These are phyloP conservation scores for Gnathonemus longibarbis DNA, from an alignment of 2,113 vertebrate species.

Conservation along the genomic window DNA sequence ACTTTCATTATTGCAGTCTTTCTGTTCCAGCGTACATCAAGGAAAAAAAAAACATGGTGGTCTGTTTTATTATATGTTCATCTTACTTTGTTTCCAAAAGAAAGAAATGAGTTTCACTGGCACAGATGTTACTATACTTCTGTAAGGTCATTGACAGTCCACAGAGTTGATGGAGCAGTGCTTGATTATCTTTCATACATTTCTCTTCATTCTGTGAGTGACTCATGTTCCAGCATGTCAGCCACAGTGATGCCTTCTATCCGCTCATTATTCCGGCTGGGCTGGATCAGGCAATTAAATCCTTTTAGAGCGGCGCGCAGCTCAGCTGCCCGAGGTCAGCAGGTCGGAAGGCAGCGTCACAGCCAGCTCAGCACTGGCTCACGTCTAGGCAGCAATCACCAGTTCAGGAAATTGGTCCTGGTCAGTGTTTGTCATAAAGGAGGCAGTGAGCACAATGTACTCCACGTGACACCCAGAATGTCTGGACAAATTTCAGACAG, in stretches of 20 bases:
- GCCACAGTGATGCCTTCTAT: neutral
- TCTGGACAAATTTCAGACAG: neutral
- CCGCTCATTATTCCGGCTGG: neutral
- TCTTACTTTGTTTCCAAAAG: neutral
- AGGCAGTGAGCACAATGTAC: neutral
- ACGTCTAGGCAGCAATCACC: neutral
- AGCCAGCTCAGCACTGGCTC: neutral
- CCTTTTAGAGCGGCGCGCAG: neutral
- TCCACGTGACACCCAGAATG: neutral
- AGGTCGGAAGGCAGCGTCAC: neutral
- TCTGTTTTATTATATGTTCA: neutral
- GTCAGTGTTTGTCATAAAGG: neutral
- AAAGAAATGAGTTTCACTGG: neutral
- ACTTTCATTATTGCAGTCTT: neutral
- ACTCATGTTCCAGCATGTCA: constrained; percentile 9
- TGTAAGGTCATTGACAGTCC: neutral
- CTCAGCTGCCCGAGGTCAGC: neutral
- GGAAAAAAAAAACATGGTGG: neutral
- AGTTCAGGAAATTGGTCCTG: neutral
- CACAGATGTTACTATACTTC: neutral
- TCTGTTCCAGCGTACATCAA: neutral
- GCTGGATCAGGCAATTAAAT: constrained; percentile 13
- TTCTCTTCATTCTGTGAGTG: neutral
- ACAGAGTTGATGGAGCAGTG: neutral
- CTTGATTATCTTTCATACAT: neutral